Evolutionary conservation across 2,797 vertebrate genomes (phyloP), one percentile per base, ranked within the genome.

Genomic region (Hirundo rustica): DNA sequence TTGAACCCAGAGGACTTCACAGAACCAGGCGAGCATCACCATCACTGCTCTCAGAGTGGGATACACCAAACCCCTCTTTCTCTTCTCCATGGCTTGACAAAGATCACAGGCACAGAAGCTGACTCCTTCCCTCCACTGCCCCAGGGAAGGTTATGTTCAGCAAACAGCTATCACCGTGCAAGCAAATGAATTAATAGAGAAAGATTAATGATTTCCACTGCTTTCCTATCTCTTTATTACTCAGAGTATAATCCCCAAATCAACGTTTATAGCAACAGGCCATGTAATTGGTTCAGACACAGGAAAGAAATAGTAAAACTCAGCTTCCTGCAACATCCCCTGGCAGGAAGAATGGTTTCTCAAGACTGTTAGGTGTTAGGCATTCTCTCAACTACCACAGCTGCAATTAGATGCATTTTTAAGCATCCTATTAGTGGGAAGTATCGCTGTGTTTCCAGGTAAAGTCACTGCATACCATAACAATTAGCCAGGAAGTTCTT

Each of bases 321-420:
- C 74, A 29, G 53, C 36, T 93, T 96, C 74, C 73, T 48, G 54
- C 57, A 87, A 94, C 21, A 67, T 1, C 15, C 13, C 22, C 42
- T 30, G 34, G 34, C 38, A 89, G 53, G 60, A 57, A 89, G 36
- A 50, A 80, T 40, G 67, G 3, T 16, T 81, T 81, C 82, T 60
- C 16, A 6, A 85, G 76, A 75, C 83, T 71, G 22, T 92, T 82
- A 62, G 77, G 65, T 89, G 84, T 83, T 61, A 60, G 68, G 54
- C 84, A 82, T 61, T 87, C 72, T 89, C 85, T 96, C 80, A 85
- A 40, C 74, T 45, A 93, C 71, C 73, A 77, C 30, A 89, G 65
- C n/a, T 77, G 64, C 93, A 92, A 95, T 96, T 93, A 97, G 92
- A 90, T 95, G 92, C 88, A 95, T 93, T 93, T 96, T 95, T 85